Evolutionary conservation across 2,888 invertebrate species (phyloP).

Genomic region (Napeogenes inachia): DNA sequence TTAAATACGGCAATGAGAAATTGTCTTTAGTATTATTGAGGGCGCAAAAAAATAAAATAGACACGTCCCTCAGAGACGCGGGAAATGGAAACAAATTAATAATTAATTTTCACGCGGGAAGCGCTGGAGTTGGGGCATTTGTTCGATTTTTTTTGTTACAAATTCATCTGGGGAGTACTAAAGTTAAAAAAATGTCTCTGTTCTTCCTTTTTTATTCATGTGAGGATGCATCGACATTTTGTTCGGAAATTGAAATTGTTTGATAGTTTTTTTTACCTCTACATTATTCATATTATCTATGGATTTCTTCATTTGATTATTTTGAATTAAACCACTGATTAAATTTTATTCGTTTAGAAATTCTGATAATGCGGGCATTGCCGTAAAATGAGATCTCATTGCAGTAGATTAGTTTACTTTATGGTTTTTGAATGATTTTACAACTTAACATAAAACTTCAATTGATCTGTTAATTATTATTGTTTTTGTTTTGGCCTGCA

Average conservation of each 20-base stretch:
- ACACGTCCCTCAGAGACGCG: constrained; percentile 52
- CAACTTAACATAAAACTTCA: constrained; percentile 28
- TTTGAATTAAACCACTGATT: constrained; percentile 15
- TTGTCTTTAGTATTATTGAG: constrained; percentile 57
- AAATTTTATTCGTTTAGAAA: constrained; percentile 21
- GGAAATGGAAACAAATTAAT: constrained; percentile 70
- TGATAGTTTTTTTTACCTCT: constrained; percentile 26
- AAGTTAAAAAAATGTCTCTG: constrained; percentile 62
- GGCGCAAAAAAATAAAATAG: constrained; percentile 56
- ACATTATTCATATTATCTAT: constrained; percentile 8
- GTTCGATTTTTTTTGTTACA: constrained; percentile 64
- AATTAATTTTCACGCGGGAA: constrained; percentile 69
- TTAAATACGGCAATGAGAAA: constrained; percentile 39
- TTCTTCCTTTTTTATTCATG: constrained; percentile 40
- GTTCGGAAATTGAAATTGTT: constrained; percentile 27
- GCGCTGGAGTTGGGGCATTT: constrained; percentile 55
- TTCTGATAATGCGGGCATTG: constrained; percentile 51
- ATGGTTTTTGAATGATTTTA: constrained; percentile 54
- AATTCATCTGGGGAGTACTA: constrained; percentile 58
- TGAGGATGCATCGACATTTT: constrained; percentile 9
- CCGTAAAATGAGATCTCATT: constrained; percentile 58
- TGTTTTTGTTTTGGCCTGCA: neutral
- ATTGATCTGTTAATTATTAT: constrained; percentile 20
- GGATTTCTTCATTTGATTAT: neutral
- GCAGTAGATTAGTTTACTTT: constrained; percentile 51